Base-by-base conservation (phyloP, 2,888 invertebrate genomes). In the Drosophila longiperda region DNA sequence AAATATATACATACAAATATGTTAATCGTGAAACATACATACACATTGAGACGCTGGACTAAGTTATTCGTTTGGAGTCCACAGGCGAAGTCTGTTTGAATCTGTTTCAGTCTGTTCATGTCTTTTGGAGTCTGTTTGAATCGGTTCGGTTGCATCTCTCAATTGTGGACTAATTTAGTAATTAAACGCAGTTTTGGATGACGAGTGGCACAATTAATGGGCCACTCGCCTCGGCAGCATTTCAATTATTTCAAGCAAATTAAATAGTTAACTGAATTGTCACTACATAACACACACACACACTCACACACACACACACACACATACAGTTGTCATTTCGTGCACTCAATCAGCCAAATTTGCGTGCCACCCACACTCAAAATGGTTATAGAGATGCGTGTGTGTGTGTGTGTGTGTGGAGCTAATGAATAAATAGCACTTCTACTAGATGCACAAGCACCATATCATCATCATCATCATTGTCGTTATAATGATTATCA, bases 231-330 rank as follows among this genome's bases (percentile, higher is more conserved):
- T 76, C 84, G 67, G 73, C 82, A 72, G 73, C 77, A 75, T 78
- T 87, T 83, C 83, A 89, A 90, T 90, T 91, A 91, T 88, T 91
- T 90, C 80, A 74, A 75, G 82, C 78, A 90, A 90, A 90, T 91
- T 90, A 91, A 83, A 57, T 83, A 86, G 80, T 80, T 89, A 88
- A 89, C 86, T 74, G 88, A 90, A 83, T 89, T 85, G 80, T 83
- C 88, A 78, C 89, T 80, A 76, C 63, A 62, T 33, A 62, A 26
- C 69, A 61, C 36, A 63, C 53, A n/a, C 48, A 12, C 50, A 52
- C 49, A 55, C 58, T 42, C 49, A 49, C 48, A 38, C 26, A 38
- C 54, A 54, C 66, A 50, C 63, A 58, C 62, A 53, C 57, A 36
- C n/a, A 34, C 49, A 54, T 49, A 50, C 33, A 38, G 20, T 45